Base-by-base conservation (phyloP, 2,113 vertebrate species). In the Chamaea fasciata region DNA sequence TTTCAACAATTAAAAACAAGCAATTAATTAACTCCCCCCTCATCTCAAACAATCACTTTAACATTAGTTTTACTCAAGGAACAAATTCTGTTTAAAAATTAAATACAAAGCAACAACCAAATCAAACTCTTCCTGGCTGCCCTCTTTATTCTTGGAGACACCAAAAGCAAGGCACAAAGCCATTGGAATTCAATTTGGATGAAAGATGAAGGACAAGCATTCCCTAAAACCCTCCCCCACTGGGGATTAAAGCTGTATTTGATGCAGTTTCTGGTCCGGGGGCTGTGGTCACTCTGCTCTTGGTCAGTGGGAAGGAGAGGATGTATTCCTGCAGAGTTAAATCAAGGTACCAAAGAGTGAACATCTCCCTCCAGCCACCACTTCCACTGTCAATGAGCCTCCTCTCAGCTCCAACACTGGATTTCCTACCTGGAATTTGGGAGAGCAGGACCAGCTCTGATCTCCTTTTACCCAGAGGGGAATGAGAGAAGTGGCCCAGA, bases 151-250 rank as follows among this genome's bases (percentile, higher is more conserved):
- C 31, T 8, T 6, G 22, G 31, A 13, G 31, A 13, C 46, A 62
- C 18, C 1, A 11, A 41, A 4, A 71, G 20, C n/a, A 55, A 81
- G 39, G 68, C 59, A 41, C 31, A 69, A 35, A 87, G 31, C 30
- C 24, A 55, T 1, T 11, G n/a, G 28, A n/a, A 60, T 19, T 11
- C n/a, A 21, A 12, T 35, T 8, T 56, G 53, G 63, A 55, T 49
- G 26, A 21, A 46, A 78, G 62, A 10, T 26, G 9, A 70, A 68
- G 46, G 49, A 37, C 44, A 46, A 28, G 6, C 19, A 15, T 8
- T 22, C 11, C 76, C 49, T 33, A 60, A 47, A 63, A 27, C 4
- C 18, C 41, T 69, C n/a, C 21, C 3, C 17, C 1, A 0, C 0
- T 11, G 44, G 37, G 15, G 37, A 41, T 76, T 49, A 53, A 68